Evolutionary conservation across 2,797 vertebrate genomes (phyloP), one percentile per base, ranked within the genome.

Genomic region (Coilia nasus): DNA sequence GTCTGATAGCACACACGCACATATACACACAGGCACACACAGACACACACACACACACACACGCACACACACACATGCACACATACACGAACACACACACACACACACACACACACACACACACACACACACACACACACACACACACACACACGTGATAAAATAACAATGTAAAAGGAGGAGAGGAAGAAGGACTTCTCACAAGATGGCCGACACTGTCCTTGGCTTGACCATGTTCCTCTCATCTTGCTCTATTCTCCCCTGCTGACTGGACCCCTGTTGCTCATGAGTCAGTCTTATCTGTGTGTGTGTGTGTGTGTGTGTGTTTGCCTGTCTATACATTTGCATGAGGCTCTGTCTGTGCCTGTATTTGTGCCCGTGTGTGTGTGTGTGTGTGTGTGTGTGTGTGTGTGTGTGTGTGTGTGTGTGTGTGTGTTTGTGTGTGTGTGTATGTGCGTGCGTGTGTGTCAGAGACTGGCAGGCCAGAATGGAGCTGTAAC

Each of bases 401-500:
- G 57, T 60, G 5, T n/a, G 57, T 56, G 2, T 2, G 54, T 56
- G 10, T 14, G 12, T 56, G 54, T 14, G 12, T 56, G 19, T 59
- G 19, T 59, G 57, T 59, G 6, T n/a, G 57, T 41, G 35, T 64
- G n/a, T 12, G 7, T 64, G 60, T 64, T 6, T 64, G 23, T 64
- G 60, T 64, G 60, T 25, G n/a, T 10, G 3, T 62, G 7, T 10
- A 21, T 7, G 59, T 23, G 59, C 3, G 56, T 57, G 56, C 14
- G 56, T 3, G 56, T 57, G 57, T 59, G 57, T 10, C 10, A 1
- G 50, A 12, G 7, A 28, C 7, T 75, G 67, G 14, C 67, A 35
- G 28, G 67, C 67, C 67, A 17, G 35, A 78, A 21, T 41, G 71
- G 19, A 44, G 71, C 71, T 44, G 71, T 78, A 44, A 78, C 71